Conservation (phyloP, 2,113 vertebrate genomes). For the Hassar affinis region DNA sequence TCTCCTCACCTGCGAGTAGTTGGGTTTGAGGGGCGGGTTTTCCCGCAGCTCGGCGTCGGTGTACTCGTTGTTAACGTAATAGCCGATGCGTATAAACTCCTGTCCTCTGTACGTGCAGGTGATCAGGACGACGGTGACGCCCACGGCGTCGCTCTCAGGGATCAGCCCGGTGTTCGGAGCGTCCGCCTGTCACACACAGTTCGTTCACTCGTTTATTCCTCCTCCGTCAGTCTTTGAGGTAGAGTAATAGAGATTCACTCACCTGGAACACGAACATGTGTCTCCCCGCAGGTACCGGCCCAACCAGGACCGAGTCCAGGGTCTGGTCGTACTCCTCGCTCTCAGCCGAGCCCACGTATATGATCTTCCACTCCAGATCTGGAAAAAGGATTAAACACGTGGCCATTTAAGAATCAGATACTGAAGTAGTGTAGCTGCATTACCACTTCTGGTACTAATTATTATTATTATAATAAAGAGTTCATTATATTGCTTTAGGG, state of each 20-base stretch:
- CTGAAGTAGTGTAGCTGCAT: neutral
- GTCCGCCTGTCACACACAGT: constrained; percentile 73
- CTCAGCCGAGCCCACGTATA: constrained; percentile 90
- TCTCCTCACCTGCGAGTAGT: constrained; percentile 82
- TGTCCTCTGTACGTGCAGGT: constrained; percentile 89
- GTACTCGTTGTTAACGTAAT: constrained; percentile 94
- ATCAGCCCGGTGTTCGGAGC: constrained; percentile 84
- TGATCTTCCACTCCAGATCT: constrained; percentile 94
- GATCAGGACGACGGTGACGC: constrained; percentile 88
- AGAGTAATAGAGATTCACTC: too few species aligned
- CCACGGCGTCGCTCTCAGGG: constrained; percentile 87
- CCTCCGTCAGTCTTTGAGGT: too few species aligned
- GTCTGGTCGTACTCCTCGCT: constrained; percentile 90
- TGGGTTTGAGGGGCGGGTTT: constrained; percentile 84
- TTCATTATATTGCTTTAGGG: neutral
- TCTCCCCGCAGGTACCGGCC: constrained; percentile 87
- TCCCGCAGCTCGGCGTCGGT: constrained; percentile 83
- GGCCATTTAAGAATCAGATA: neutral
- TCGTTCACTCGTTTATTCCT: neutral
- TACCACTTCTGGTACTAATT: neutral
- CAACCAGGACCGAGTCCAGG: constrained; percentile 87
- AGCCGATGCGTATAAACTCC: constrained; percentile 91
- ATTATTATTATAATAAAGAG: neutral
- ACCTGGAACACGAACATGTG: constrained; percentile 95
- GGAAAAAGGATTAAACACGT: constrained; percentile 28